Evolutionary conservation across 2,797 vertebrate genomes (phyloP), one percentile per base, ranked within the genome.

Genomic region (Staurois parvus): DNA sequence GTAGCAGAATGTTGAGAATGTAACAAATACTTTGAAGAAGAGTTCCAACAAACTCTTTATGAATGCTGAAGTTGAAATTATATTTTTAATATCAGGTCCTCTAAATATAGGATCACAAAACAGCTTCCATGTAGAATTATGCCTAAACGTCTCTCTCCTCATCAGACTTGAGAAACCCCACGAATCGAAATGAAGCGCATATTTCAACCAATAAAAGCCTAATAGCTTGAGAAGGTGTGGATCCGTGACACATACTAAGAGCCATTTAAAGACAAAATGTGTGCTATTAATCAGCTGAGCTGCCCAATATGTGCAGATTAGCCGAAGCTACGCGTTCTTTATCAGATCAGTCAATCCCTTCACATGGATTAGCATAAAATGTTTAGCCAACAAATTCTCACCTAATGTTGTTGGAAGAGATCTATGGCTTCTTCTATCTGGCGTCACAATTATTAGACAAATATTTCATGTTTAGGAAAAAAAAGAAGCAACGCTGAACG

Each of bases 341-440:
- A 85, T 80, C 84, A 80, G 69, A 85, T 85, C 84, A 80, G 70
- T 80, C 84, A 80, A 74, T 79, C 76, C 83, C 56, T 73, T 66
- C 72, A 48, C 13, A 70, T 69, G 84, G 83, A 85, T 85, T 85
- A 85, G 70, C 84, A 85, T 85, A 85, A 72, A 85, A 80, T 80
- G 77, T 79, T 85, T 75, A 66, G 28, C 70, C 45, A 85, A 85
- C 59, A 80, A 70, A 80, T 74, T 80, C 84, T 80, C 64, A 40
- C 78, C 78, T 85, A 79, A 85, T 75, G 62, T 79, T 34, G 84
- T 80, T 85, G 84, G 56, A 24, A 17, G 76, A 85, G 84, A 79
- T 80, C 78, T 85, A 85, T 72, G 68, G 26, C 12, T 42, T 37
- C 29, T 66, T 37, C 48, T 34, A 34, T n/a, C 66, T 26, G 68